Evolutionary conservation across 2,113 vertebrate genomes (phyloP), one percentile per base, ranked within the genome.

Genomic region (Phyllostomus hastatus): DNA sequence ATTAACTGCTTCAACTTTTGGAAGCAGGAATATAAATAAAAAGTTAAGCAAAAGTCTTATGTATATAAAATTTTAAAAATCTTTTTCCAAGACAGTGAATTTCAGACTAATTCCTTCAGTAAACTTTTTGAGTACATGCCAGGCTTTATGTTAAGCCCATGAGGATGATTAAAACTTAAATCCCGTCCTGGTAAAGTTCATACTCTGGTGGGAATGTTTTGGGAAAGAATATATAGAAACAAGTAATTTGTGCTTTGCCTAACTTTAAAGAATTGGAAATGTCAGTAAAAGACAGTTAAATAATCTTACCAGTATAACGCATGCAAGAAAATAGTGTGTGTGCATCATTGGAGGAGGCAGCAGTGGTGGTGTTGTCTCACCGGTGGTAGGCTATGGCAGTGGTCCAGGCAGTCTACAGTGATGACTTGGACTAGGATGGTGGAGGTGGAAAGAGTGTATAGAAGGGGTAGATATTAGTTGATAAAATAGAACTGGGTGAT

Each of bases 261-360:
- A 57, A 33, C 38, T 94, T 84, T 69, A 91, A 91, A 85, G 16
- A 91, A 78, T 75, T 90, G 83, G 83, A 88, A 96, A 80, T 35
- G 38, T n/a, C 20, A 57, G 11, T 43, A 67, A 92, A 67, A 93
- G 64, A 19, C 41, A 59, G 41, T 78, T 75, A 38, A 81, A 43
- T 79, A 85, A 48, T 33, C 52, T 69, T 19, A 78, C 12, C 46
- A 28, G 85, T 64, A 14, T 54, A 93, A 54, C 50, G 70, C 67
- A 22, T n/a, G 43, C 50, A 78, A 73, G 90, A 79, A 33, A n/a
- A 75, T 80, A 57, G 76, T 43, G 38, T 81, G 33, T 38, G 14
- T 41, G 1, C 1, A 0, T 70, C 19, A 20, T 1, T 87, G 78
- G 38, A 54, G 24, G 8, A 46, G 24, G 9, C 17, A 2, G 22